Base-by-base conservation (phyloP, 2,797 vertebrate genomes). In the Pygocentrus nattereri region DNA sequence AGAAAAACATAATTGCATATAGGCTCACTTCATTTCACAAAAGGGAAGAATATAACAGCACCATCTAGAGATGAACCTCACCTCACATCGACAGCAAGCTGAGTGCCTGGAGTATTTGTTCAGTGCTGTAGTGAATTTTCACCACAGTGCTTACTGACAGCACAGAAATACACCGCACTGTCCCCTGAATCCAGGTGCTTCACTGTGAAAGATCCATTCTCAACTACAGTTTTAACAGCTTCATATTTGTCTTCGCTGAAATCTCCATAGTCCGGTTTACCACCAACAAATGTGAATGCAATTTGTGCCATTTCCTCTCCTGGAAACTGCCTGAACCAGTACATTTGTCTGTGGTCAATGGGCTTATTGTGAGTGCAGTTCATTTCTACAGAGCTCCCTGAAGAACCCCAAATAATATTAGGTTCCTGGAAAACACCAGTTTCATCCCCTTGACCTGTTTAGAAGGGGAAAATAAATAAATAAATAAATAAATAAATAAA, bases 151-250 rank as follows among this genome's bases (percentile, higher is more conserved):
- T 87, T 0, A 21, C 76, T 86, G 10, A 87, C 87, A 30, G 85
- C 85, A 83, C 90, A 91, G 82, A 92, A 82, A 81, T 89, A 90
- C 58, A 86, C 0, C 21, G 78, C 89, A 15, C 50, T 6, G 27
- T 89, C 89, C 67, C n/a, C 56, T 7, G 84, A 21, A 41, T 34
- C 50, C 71, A 90, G 10, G 5, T 84, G 82, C 49, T 85, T 87
- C 65, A 85, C 65, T 15, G 64, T 86, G 2, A 89, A 76, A 11
- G 84, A 86, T 38, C 91, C 89, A 2, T 12, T 31, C 0, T 76
- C 0, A 81, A 30, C 1, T 0, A 74, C 38, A 15, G 75, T 59
- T n/a, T 90, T 91, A 1, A 13, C 67, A 2, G 25, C 13, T 6
- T 78, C 19, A 34, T 88, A 91, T 74, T 80, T 88, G 0, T 76